These are phyloP conservation scores for Raja brachyura DNA, from an alignment of 2,113 vertebrate species.

Conservation along the genomic window DNA sequence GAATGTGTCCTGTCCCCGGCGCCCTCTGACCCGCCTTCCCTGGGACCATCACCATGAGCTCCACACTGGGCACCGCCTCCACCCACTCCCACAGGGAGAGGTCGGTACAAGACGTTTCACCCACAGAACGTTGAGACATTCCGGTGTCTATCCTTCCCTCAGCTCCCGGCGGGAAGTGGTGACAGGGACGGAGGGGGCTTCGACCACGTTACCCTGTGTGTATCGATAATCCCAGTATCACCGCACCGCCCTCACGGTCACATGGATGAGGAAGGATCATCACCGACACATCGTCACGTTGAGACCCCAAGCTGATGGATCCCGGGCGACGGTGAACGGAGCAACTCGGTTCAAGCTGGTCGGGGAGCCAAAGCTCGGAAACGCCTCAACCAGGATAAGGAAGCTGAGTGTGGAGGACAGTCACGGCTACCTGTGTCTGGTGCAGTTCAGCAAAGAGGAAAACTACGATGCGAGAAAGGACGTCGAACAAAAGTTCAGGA, in stretches of 20 bases:
- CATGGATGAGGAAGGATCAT: not conserved
- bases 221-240: rapidly evolving
- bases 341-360: not conserved
- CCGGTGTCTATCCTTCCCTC: not conserved
- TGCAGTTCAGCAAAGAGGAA: not conserved
- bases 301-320: no score
- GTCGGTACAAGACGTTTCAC: no score
- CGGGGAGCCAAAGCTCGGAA: not conserved
- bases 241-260: not conserved
- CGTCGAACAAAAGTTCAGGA: no score
- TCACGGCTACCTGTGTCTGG: not conserved
- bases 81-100: no score
- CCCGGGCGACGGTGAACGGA: no score
- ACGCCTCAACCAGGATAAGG: not conserved
- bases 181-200: not conserved
- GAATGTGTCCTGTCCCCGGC: no score
- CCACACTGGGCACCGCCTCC: no score
- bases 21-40: no score
- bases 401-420: not conserved
- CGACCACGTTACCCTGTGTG: not conserved
- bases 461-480: no score
- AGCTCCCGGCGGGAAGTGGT: not conserved
- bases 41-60: no score
- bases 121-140: not conserved
- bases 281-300: not conserved